Conservation (phyloP, 2,888 invertebrate species). For the Ectemnius cavifrons region DNA sequence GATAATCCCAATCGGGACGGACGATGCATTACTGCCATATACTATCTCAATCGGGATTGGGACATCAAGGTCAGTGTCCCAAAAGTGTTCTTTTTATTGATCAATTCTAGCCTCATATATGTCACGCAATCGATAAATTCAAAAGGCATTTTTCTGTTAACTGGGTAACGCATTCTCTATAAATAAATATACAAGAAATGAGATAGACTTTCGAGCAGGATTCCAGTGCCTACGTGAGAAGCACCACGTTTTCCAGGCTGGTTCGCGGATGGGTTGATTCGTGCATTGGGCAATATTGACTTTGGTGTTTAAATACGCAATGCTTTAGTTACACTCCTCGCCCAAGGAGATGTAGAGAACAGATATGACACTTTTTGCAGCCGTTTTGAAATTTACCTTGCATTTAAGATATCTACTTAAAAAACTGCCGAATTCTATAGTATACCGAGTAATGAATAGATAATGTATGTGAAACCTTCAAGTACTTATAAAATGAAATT, state of each 20-base stretch:
- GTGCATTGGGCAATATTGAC: conserved; percentile 38
- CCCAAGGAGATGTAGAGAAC: conserved; percentile 11
- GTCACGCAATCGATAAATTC: too few species aligned
- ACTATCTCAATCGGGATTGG: conserved; percentile 98
- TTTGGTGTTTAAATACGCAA: conserved; percentile 22
- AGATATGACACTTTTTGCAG: conserved; percentile 6
- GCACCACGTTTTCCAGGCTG: conserved; percentile 26
- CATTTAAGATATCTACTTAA: background rate
- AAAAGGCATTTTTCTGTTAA: too few species aligned
- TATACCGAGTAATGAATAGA: background rate
- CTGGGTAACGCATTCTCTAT: too few species aligned
- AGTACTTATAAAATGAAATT: background rate
- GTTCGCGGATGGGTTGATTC: conserved; percentile 7
- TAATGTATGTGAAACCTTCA: background rate
- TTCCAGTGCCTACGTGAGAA: conserved; percentile 45
- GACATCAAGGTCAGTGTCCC: conserved; percentile 83
- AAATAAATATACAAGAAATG: background rate
- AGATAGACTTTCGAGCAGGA: conserved; percentile 7
- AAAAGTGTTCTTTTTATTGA: too few species aligned
- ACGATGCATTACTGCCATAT: conserved; percentile 97
- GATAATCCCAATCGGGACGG: conserved; percentile 99
- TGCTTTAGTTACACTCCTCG: conserved; percentile 13
- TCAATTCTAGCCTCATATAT: too few species aligned
- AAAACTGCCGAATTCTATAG: background rate
- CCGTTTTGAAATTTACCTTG: too few species aligned